Conservation (phyloP, 2,888 invertebrate species). For the Phaedon cochleariae region DNA sequence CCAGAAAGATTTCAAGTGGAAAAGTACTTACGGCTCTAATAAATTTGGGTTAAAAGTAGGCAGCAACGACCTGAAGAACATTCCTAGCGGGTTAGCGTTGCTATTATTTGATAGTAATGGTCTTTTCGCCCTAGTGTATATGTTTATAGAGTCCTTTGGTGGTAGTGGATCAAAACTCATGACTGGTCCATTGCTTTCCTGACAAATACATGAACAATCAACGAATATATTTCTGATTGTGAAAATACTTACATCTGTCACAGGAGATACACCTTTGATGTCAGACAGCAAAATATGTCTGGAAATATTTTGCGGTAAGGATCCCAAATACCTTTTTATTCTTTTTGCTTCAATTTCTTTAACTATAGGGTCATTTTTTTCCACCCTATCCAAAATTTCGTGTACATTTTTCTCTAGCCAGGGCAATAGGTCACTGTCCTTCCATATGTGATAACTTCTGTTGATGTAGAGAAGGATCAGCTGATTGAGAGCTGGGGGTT, state of each 20-base stretch:
- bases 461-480: slow-evolving; percentile 77
- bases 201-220: slow-evolving; percentile 34
- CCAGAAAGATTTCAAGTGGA: too few species aligned
- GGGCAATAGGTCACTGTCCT: slow-evolving; percentile 73
- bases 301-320: slow-evolving; percentile 70
- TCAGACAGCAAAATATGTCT: slow-evolving; percentile 78
- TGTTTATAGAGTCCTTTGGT: slow-evolving; percentile 76
- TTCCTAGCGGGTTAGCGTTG: slow-evolving; percentile 61
- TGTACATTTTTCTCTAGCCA: slow-evolving; percentile 82
- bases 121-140: slow-evolving; percentile 69
- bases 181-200: slow-evolving; percentile 66
- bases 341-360: slow-evolving; percentile 71
- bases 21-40: slow-evolving; percentile 48
- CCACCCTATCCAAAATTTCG: slow-evolving; percentile 70
- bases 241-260: slow-evolving; percentile 58
- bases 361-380: slow-evolving; percentile 68
- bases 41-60: slow-evolving; percentile 68
- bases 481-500: slow-evolving; percentile 73
- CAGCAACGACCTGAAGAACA: slow-evolving; percentile 77
- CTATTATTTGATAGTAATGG: slow-evolving; percentile 48
- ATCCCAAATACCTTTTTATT: slow-evolving; percentile 68
- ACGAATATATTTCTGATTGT: background rate
- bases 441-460: slow-evolving; percentile 81
- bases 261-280: slow-evolving; percentile 71
- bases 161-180: slow-evolving; percentile 83